Evolutionary conservation across 1,140 invertebrate species (phyloP).

Genomic region (Anagrus nilaparvatae): DNA sequence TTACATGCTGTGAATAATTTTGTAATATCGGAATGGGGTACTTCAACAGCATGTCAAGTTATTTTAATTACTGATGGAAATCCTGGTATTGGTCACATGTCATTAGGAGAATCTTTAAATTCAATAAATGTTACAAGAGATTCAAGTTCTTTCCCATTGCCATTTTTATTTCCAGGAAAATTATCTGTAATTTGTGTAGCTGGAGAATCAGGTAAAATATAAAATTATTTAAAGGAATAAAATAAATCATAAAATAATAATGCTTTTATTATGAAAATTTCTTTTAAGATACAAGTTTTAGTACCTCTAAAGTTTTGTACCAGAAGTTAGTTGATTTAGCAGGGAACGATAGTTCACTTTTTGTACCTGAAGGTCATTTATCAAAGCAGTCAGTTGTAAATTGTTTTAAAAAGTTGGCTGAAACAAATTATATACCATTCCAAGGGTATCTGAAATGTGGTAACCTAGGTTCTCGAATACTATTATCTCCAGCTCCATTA

Average conservation of each 20-base stretch:
- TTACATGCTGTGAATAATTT: constrained; percentile 64
- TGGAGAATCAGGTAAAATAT: constrained; percentile 42
- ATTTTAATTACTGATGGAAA: constrained; percentile 74
- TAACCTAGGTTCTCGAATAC: constrained; percentile 59
- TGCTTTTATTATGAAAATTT: constrained; percentile 5
- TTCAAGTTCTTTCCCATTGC: constrained; percentile 51
- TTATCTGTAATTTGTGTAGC: constrained; percentile 64
- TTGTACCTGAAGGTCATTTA: constrained; percentile 50
- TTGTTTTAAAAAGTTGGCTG: constrained; percentile 62
- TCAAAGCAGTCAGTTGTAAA: constrained; percentile 49
- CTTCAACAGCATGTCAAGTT: constrained; percentile 68
- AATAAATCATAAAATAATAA: too few relatives aligned
- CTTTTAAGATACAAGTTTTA: constrained; percentile 28
- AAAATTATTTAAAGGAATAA: too few relatives aligned
- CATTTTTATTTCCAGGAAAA: constrained; percentile 73
- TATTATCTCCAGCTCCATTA: constrained; percentile 66
- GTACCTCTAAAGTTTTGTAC: constrained; percentile 29
- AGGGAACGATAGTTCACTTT: constrained; percentile 53
- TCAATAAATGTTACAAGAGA: constrained; percentile 31
- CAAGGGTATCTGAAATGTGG: constrained; percentile 69
- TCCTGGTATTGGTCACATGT: constrained; percentile 56
- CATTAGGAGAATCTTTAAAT: constrained; percentile 44
- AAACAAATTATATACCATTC: constrained; percentile 69
- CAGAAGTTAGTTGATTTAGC: constrained; percentile 48
- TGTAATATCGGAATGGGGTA: constrained; percentile 76